Evolutionary conservation across 2,888 invertebrate species (phyloP).

Genomic region (Idaea biselata): DNA sequence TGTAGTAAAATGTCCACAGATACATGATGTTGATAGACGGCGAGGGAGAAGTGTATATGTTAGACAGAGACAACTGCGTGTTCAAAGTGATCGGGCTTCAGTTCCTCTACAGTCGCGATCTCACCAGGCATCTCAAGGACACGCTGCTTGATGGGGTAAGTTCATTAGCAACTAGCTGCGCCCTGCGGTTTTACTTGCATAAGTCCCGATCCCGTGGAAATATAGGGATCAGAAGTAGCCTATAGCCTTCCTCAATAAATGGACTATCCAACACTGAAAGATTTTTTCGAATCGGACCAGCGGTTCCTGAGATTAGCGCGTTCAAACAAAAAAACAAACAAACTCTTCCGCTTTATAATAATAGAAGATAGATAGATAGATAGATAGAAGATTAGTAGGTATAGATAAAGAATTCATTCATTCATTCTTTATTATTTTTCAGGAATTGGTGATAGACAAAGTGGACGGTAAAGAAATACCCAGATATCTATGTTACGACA

Average conservation of each 20-base stretch:
- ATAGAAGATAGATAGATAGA: too few relatives aligned
- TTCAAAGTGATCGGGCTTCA: constrained; percentile 90
- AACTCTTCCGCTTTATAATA: too few relatives aligned
- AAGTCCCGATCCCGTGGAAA: too few relatives aligned
- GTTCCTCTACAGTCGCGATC: constrained; percentile 89
- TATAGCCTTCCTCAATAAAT: too few relatives aligned
- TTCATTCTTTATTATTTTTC: constrained; percentile 41
- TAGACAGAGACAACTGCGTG: constrained; percentile 96
- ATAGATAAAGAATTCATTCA: too few relatives aligned
- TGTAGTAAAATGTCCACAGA: constrained; percentile 60
- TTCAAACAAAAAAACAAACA: too few relatives aligned
- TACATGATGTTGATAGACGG: constrained; percentile 98
- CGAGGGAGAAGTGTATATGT: constrained; percentile 91
- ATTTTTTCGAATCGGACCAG: too few relatives aligned
- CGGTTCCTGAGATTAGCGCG: too few relatives aligned
- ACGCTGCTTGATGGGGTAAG: constrained; percentile 96
- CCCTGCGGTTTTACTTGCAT: too few relatives aligned
- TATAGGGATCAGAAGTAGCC: too few relatives aligned
- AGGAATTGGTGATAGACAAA: constrained; percentile 98
- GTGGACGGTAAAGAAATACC: constrained; percentile 88
- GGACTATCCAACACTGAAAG: too few relatives aligned
- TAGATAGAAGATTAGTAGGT: too few relatives aligned
- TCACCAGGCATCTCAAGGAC: constrained; percentile 84
- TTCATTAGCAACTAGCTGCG: constrained; percentile 14
- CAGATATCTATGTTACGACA: constrained; percentile 96